These are phyloP conservation scores for Brachyistius frenatus DNA, from an alignment of 2,113 vertebrate genomes.

Conservation along the genomic window DNA sequence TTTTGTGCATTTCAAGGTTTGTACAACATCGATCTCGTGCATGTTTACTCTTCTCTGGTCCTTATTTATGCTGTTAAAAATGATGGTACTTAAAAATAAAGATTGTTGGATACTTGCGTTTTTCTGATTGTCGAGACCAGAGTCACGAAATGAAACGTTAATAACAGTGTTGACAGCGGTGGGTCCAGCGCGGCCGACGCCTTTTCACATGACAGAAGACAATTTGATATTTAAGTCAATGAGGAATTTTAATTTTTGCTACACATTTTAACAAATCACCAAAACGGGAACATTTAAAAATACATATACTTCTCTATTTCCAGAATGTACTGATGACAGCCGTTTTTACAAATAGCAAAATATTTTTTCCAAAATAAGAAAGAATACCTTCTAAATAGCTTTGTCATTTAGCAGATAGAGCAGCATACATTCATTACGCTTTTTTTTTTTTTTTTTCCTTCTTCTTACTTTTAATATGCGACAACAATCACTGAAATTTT, in stretches of 20 bases:
- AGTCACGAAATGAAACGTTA: background rate
- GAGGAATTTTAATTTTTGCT: constrained; percentile 82
- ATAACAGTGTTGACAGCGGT: no score
- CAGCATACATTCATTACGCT: constrained; percentile 77
- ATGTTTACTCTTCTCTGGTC: constrained; percentile 58
- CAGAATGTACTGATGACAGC: constrained; percentile 77
- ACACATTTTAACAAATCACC: constrained; percentile 82
- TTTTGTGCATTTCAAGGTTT: constrained; percentile 59
- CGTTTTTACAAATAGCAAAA: constrained; percentile 76
- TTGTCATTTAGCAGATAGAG: constrained; percentile 77
- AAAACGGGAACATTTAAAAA: constrained; percentile 81
- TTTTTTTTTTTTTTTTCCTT: constrained; percentile 42
- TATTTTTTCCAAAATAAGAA: constrained; percentile 71
- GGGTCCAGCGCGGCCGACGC: background rate
- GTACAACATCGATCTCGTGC: constrained; percentile 47
- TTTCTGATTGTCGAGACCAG: background rate
- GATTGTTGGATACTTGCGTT: constrained; percentile 47
- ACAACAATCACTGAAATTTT: constrained; percentile 73
- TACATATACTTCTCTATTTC: constrained; percentile 78
- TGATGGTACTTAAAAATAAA: constrained; percentile 63
- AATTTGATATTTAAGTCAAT: constrained; percentile 52
- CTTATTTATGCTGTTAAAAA: constrained; percentile 69
- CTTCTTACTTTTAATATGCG: constrained; percentile 67
- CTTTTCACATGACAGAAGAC: constrained; percentile 13
- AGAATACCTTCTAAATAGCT: constrained; percentile 77